A percentile compares a stretch with the other conserved stretches of the same genome.
Evolutionary conservation across 1,140 invertebrate genomes (phyloP).

Genomic region (Pseudomyrmex concolor): DNA sequence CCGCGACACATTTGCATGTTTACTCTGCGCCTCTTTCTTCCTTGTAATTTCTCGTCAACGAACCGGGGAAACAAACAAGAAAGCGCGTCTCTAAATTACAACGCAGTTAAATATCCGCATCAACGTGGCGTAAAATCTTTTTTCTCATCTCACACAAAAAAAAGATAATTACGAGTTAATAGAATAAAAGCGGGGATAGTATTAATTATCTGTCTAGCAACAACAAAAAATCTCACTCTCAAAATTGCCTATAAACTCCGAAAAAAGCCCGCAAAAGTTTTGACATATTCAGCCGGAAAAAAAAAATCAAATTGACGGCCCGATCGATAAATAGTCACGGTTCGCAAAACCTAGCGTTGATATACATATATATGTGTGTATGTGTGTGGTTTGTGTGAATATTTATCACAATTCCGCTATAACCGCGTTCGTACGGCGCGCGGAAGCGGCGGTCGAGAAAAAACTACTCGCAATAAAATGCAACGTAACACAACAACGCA

Average conservation of each 20-base stretch:
- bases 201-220: too few species aligned
- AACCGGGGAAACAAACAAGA: neutral
- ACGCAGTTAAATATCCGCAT: constrained; percentile 9
- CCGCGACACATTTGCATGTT: constrained; percentile 38
- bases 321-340: constrained; percentile 13
- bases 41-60: constrained; percentile 39
- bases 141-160: too few species aligned
- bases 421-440: constrained; percentile 30
- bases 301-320: neutral
- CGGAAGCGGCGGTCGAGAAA: neutral
- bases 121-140: neutral
- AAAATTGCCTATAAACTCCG: too few species aligned
- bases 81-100: neutral
- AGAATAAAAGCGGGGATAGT: too few species aligned
- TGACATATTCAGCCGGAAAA: neutral
- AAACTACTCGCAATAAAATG: constrained; percentile 39
- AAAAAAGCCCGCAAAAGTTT: too few species aligned
- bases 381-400: neutral
- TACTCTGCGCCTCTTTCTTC: constrained; percentile 4
- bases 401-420: constrained; percentile 32
- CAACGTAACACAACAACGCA: constrained; percentile 48
- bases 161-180: too few species aligned
- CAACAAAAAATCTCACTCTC: too few species aligned
- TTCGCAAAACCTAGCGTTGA: neutral
- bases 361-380: too few species aligned